Evolutionary conservation across 2,888 invertebrate genomes (phyloP).

Genomic region (Hanleya hanleyi): DNA sequence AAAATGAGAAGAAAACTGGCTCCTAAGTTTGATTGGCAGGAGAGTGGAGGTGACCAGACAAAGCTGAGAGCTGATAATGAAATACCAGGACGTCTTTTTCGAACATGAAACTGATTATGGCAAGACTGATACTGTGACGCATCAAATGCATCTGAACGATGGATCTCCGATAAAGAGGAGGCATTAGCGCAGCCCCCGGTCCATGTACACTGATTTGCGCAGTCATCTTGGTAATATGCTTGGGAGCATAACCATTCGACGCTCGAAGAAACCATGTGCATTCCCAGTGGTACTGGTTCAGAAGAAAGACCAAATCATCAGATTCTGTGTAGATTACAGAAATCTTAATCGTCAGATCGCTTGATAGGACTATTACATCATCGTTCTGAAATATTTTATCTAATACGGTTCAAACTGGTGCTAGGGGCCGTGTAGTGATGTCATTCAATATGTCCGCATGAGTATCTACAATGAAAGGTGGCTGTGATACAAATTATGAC

Average conservation of each 20-base stretch:
- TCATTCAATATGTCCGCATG: too few species aligned
- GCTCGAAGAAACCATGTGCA: background rate
- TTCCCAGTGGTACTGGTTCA: background rate
- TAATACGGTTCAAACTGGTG: too few species aligned
- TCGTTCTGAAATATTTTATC: too few species aligned
- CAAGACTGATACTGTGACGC: constrained; percentile 5
- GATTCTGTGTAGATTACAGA: background rate
- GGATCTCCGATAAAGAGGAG: constrained; percentile 4
- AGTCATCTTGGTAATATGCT: background rate
- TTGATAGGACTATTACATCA: too few species aligned
- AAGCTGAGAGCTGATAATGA: constrained; percentile 2
- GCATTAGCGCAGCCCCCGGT: background rate
- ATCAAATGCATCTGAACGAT: background rate
- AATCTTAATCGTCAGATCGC: constrained; percentile 5
- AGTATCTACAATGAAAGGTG: too few species aligned
- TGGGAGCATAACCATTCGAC: background rate
- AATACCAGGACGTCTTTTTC: background rate
- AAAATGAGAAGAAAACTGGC: background rate
- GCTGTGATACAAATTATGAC: too few species aligned
- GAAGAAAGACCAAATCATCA: background rate
- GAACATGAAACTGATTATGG: background rate
- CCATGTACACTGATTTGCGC: constrained; percentile 11
- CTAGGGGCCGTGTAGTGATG: too few species aligned
- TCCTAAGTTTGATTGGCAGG: background rate
- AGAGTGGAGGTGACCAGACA: background rate